Base-by-base conservation (phyloP, 1,140 invertebrate species). In the Daktulosphaira vitifoliae region DNA sequence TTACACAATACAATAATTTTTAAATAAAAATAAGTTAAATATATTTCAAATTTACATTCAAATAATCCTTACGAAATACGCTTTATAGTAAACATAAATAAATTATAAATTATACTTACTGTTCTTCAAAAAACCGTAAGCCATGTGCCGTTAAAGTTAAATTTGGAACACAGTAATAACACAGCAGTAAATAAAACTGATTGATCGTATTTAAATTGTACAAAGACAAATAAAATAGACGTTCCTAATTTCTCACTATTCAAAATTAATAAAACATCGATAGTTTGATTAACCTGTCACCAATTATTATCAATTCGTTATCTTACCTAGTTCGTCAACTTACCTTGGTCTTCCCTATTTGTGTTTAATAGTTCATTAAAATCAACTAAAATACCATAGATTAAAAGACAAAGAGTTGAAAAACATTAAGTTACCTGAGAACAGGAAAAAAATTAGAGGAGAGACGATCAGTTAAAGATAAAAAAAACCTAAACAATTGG, bases 281-380 rank as follows among this genome's bases (percentile, higher is more conserved):
- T 1, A 13, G 46, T 15, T 49, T 3, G 15, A 23, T 11, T 23
- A 49, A 49, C 15, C 22, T 49, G 25, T 15, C 15, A 49, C 25
- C 46, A 23, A 13, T 25, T 49, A 49, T 49, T 49, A 49, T 23
- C 8, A 49, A 49, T 49, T 49, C 46, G 46, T 49, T 22, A 49
- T 49, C 46, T 49, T 49, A 23, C 46, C 46, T 22, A 49, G 46
- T 13, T 49, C 46, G 46, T 23, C 46, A 49, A 49, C 20, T 48
- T 48, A 48, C 20, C 22, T 11, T 2, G 46, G 46, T 48, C 16
- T 20, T 20, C 6, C 42, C 42, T 5, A 18, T 46, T n/a, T n/a
- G n/a, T n/a, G n/a, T n/a, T n/a, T n/a, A n/a, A n/a, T n/a, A n/a
- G n/a, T n/a, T n/a, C n/a, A n/a, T n/a, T n/a, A n/a, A n/a, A n/a